These are phyloP conservation scores for Trochalopteron elliotii DNA, from an alignment of 2,113 vertebrate species.

Conservation along the genomic window DNA sequence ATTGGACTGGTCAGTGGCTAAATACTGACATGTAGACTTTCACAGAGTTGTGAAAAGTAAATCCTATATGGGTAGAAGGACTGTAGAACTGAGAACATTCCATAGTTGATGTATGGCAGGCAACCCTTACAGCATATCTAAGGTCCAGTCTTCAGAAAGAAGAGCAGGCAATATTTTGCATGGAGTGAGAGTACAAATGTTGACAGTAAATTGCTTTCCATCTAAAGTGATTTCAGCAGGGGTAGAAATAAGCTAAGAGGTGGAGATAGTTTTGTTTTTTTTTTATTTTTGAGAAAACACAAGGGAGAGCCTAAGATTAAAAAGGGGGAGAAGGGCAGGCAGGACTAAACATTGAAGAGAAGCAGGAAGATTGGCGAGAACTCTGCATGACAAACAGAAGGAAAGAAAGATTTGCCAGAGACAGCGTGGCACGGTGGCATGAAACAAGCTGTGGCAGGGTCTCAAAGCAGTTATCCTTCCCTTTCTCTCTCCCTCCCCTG, in stretches of 20 bases:
- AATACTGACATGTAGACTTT: not conserved
- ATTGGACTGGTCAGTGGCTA: not conserved
- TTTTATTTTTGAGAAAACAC: not conserved
- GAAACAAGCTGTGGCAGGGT: not conserved
- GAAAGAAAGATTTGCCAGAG: not conserved
- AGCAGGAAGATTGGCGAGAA: not conserved
- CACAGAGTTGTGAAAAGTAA: not conserved
- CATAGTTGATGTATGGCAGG: not conserved
- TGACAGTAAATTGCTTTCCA: not conserved
- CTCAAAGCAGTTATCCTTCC: not conserved
- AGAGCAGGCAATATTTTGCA: not conserved
- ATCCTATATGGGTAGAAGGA: not conserved
- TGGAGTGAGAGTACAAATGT: not conserved
- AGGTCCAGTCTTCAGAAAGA: not conserved
- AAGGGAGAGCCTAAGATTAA: not conserved
- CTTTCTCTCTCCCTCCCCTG: not conserved
- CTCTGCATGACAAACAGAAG: not conserved
- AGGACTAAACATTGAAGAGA: not conserved
- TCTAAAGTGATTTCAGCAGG: not conserved
- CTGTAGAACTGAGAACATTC: not conserved
- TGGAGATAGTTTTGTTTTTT: not conserved
- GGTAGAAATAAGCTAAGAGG: not conserved
- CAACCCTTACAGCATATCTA: not conserved
- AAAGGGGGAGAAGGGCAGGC: not conserved
- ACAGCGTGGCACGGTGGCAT: rapidly evolving